These are phyloP conservation scores for Sciurus vulgaris DNA, from an alignment of 2,797 vertebrate species.

Conservation along the genomic window DNA sequence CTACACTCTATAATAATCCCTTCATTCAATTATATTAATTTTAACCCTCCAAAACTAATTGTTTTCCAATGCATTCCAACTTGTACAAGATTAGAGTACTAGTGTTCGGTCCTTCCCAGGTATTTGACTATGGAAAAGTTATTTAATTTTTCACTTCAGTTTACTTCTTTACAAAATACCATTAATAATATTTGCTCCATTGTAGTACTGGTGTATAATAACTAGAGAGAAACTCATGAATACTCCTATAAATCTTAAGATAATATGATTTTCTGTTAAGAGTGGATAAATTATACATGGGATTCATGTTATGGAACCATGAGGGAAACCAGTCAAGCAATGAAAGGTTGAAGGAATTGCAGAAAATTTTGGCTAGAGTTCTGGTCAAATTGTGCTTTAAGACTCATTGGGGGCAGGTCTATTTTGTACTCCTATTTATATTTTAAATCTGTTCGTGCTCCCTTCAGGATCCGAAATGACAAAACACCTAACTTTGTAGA, in stretches of 20 bases:
- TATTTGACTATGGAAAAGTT: not conserved
- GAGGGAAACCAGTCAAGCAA: not conserved
- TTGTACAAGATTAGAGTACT: not conserved
- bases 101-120: not conserved
- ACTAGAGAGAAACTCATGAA: not conserved
- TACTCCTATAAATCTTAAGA: conserved; percentile 13
- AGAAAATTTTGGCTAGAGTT: not conserved
- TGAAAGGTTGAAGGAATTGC: not conserved
- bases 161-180: not conserved
- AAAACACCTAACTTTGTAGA: not conserved
- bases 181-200: not conserved
- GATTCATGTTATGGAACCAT: not conserved
- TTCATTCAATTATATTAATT: not conserved
- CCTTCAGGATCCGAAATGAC: not conserved
- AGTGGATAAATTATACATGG: not conserved
- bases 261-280: not conserved
- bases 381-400: not conserved
- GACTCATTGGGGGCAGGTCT: not conserved
- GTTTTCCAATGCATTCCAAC: not conserved
- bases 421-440: not conserved
- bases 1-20: not conserved
- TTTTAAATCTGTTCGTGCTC: not conserved
- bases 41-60: not conserved
- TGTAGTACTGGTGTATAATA: not conserved
- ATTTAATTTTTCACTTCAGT: not conserved